Percentiles rank a stretch among this genome's conserved stretches.
Conservation (phyloP, 2,113 vertebrate species). For the Anolis sagrei region DNA sequence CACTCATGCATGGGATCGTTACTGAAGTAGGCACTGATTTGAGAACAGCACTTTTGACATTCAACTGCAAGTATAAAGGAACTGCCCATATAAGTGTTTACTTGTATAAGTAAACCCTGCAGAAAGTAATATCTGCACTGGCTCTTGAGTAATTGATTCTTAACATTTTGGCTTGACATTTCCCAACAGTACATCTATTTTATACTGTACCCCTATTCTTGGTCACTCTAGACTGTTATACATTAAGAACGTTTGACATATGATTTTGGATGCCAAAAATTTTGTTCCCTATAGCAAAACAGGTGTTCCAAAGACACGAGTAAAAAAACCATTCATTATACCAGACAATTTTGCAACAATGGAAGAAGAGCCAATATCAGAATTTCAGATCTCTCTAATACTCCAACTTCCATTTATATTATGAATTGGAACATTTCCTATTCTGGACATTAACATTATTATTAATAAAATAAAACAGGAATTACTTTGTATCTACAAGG, state of each 20-base stretch:
- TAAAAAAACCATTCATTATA: slow-evolving; percentile 63
- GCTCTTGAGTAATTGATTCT: neutral
- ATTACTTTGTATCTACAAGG: neutral
- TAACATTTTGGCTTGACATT: slow-evolving; percentile 39
- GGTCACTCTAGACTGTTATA: slow-evolving; percentile 68
- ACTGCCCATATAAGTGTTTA: neutral
- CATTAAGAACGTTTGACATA: slow-evolving; percentile 67
- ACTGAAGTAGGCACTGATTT: neutral
- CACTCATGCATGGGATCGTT: neutral
- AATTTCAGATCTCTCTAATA: slow-evolving; percentile 47
- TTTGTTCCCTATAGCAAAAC: slow-evolving; percentile 75
- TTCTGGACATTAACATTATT: slow-evolving; percentile 15
- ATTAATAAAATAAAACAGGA: slow-evolving; percentile 16
- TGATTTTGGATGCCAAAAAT: slow-evolving; percentile 73
- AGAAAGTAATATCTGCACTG: neutral
- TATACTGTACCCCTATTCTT: slow-evolving; percentile 56
- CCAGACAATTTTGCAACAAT: slow-evolving; percentile 55
- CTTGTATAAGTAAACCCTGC: neutral
- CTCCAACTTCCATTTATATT: slow-evolving; percentile 35
- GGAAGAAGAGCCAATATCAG: slow-evolving; percentile 61
- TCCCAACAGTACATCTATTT: slow-evolving; percentile 62
- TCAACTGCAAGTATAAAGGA: neutral
- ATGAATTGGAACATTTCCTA: neutral
- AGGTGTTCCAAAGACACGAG: slow-evolving; percentile 69
- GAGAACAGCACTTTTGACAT: neutral